phyloP scores from a whole-genome alignment of 1,140 invertebrate genomes.

The Brachionus paranguensis region DNA sequence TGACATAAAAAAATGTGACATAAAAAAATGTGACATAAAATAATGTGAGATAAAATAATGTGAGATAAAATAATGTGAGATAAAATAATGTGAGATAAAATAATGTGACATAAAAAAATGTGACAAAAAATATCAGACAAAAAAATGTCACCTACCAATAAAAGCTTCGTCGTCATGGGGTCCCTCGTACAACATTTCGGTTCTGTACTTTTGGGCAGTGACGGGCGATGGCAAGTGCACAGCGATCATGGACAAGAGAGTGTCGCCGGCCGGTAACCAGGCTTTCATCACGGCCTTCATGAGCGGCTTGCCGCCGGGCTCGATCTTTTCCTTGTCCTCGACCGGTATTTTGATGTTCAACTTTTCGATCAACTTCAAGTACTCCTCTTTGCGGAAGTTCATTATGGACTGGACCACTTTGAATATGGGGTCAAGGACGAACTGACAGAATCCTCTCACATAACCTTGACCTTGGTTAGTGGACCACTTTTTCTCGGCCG shows the following conservation, averaged over 20 bases:
- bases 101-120: no score
- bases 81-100: no score
- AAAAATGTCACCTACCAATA: conserved; percentile 64
- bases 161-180: conserved; percentile 94
- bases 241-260: conserved; percentile 99
- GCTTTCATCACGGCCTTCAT: conserved; percentile 78
- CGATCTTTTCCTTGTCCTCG: conserved; percentile 86
- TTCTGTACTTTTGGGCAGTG: conserved; percentile 95
- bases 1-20: no score
- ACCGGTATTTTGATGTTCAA: conserved; percentile 82
- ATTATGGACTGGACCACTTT: conserved; percentile 90
- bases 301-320: conserved; percentile 57
- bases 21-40: no score
- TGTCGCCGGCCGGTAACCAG: conserved; percentile 98
- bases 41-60: no score
- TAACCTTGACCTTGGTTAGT: conserved; percentile 77
- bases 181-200: conserved; percentile 86
- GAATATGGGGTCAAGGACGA: conserved; percentile 96
- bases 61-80: no score
- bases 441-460: conserved; percentile 96
- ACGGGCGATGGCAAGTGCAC: conserved; percentile 98
- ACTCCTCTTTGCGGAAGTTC: conserved; percentile 95
- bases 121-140: not conserved
- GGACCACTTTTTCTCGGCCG: conserved; percentile 81
- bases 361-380: conserved; percentile 63